These are phyloP conservation scores for Orchesella cincta DNA, from an alignment of 1,140 invertebrate species.

Conservation along the genomic window DNA sequence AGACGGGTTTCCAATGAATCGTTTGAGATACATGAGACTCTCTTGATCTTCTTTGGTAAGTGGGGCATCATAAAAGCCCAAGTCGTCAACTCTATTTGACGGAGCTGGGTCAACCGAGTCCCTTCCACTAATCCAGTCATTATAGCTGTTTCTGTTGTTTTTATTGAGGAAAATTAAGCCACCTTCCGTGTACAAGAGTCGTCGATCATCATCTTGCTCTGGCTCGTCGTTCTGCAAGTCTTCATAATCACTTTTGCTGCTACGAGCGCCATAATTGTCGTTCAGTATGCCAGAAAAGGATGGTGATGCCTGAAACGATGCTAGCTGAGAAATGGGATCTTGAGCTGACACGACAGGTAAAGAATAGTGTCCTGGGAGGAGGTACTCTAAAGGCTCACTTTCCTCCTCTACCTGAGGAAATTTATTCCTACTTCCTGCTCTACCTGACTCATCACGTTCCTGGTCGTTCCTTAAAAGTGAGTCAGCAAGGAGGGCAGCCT, in stretches of 20 bases:
- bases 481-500: not conserved
- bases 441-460: not conserved
- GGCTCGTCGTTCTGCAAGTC: constrained; percentile 20
- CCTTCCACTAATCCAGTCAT: not conserved
- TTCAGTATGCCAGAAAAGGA: not conserved
- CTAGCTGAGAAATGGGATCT: constrained; percentile 1
- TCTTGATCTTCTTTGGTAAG: constrained; percentile 18
- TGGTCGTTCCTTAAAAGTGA: not conserved
- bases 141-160: constrained; percentile 48
- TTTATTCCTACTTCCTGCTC: not conserved
- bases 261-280: not conserved
- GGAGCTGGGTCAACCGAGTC: not conserved
- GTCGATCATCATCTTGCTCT: constrained; percentile 25
- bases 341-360: not conserved
- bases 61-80: constrained; percentile 50
- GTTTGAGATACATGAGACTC: constrained; percentile 21
- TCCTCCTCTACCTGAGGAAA: not conserved
- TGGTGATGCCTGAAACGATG: not conserved
- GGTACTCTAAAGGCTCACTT: not conserved
- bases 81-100: not conserved
- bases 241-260: not conserved
- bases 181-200: constrained; percentile 65
- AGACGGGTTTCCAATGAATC: not conserved
- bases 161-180: constrained; percentile 62
- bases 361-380: not conserved